Conservation (phyloP, 2,113 vertebrate genomes). For the Carettochelys insculpta region DNA sequence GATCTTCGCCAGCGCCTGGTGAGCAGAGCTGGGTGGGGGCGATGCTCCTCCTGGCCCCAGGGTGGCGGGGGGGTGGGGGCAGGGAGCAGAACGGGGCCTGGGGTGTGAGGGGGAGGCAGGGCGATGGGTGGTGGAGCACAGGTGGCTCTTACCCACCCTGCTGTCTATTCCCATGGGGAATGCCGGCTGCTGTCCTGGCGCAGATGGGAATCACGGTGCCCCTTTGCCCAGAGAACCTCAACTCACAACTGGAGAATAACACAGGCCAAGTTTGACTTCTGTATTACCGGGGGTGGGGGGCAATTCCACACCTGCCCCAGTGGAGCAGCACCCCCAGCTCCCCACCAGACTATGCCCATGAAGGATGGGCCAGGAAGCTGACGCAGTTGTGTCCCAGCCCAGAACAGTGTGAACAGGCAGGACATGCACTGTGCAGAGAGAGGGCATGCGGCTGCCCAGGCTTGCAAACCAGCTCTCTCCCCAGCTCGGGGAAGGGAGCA, state of each 20-base stretch:
- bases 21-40: not conserved
- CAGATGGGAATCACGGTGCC: not conserved
- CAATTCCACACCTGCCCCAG: too few relatives aligned
- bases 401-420: not conserved
- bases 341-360: too few relatives aligned
- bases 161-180: not conserved
- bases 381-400: too few relatives aligned
- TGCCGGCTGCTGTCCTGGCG: not conserved
- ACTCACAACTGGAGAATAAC: not conserved
- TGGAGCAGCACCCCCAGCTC: too few relatives aligned
- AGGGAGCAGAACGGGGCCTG: not conserved
- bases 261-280: too few relatives aligned
- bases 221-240: not conserved
- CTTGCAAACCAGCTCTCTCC: not conserved
- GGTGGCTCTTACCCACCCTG: not conserved
- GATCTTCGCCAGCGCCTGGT: constrained; percentile 83
- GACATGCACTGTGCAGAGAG: not conserved
- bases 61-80: too few relatives aligned
- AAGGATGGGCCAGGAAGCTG: not conserved
- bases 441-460: too few relatives aligned
- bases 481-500: too few relatives aligned
- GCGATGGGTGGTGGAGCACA: too few relatives aligned
- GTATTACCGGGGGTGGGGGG: not conserved
- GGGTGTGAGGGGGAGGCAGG: not conserved
- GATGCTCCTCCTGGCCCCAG: too few relatives aligned